A percentile compares a stretch with the other conserved stretches of the same genome.
Evolutionary conservation across 2,113 vertebrate genomes (phyloP).

Genomic region (Gracilinanus agilis): DNA sequence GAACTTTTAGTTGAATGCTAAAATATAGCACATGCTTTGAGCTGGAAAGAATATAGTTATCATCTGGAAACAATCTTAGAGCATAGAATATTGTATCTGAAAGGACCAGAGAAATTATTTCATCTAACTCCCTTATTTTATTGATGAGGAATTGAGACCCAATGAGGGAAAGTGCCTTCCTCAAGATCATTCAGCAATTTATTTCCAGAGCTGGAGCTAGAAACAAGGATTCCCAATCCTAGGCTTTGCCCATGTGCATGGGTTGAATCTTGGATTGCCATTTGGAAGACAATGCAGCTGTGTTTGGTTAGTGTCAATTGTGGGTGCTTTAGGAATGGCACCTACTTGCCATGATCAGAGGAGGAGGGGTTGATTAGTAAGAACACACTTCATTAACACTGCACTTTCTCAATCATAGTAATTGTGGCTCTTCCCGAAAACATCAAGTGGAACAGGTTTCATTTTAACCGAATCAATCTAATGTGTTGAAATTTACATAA

Average conservation of each 20-base stretch:
- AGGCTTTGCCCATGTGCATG: background rate
- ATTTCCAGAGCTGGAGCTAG: background rate
- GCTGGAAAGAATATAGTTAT: background rate
- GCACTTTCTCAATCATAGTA: constrained; percentile 85
- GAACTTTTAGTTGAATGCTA: background rate
- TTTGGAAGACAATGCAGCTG: background rate
- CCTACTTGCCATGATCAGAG: constrained; percentile 56
- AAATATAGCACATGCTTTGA: background rate
- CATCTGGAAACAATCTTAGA: background rate
- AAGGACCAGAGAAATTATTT: background rate
- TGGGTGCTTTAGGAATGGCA: constrained; percentile 47
- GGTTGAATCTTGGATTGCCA: background rate
- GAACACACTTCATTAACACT: constrained; percentile 83
- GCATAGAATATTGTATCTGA: background rate
- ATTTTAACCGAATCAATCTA: constrained; percentile 82
- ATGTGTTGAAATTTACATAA: constrained; percentile 80
- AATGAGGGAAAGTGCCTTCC: background rate
- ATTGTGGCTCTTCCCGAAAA: constrained; percentile 80
- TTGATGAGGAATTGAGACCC: background rate
- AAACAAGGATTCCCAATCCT: background rate
- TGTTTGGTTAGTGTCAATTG: constrained; percentile 11
- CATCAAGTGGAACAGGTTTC: constrained; percentile 74
- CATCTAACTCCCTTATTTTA: background rate
- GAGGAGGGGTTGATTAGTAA: constrained; percentile 81
- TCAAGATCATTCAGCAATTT: background rate